Percentiles rank a stretch among this genome's conserved stretches.
Evolutionary conservation across 2,888 invertebrate species (phyloP).

Genomic region (Drosophila prolongata): DNA sequence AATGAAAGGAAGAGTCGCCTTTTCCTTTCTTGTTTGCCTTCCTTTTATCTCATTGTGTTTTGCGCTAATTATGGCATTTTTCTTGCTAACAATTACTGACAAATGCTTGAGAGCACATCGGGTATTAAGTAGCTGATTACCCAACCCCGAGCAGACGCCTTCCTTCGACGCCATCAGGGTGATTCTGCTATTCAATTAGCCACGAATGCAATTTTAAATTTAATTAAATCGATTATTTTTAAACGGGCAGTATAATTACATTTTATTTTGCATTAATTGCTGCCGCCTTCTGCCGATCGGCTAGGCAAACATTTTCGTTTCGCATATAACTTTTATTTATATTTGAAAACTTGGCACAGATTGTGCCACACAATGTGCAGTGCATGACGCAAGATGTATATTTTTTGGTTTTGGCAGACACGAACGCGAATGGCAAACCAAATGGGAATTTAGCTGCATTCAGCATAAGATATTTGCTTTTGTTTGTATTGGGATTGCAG

Average conservation of each 20-base stretch:
- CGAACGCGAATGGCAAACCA: slow-evolving; percentile 19
- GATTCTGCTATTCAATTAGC: slow-evolving; percentile 25
- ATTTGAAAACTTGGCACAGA: slow-evolving; percentile 80
- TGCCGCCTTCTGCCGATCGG: slow-evolving; percentile 20
- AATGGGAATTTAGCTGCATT: slow-evolving; percentile 42
- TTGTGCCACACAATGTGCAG: slow-evolving; percentile 70
- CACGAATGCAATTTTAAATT: slow-evolving; percentile 49
- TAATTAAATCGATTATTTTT: slow-evolving; percentile 69
- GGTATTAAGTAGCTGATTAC: slow-evolving; percentile 61
- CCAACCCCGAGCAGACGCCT: slow-evolving; percentile 15
- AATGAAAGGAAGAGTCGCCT: neutral
- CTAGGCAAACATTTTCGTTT: slow-evolving; percentile 13
- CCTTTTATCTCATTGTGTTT: slow-evolving; percentile 36
- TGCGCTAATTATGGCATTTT: slow-evolving; percentile 69
- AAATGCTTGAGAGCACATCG: slow-evolving; percentile 71
- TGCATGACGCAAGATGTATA: slow-evolving; percentile 64
- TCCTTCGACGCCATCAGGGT: slow-evolving; percentile 16
- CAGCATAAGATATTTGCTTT: slow-evolving; percentile 15
- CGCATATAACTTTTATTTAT: slow-evolving; percentile 80
- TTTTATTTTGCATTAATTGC: slow-evolving; percentile 66
- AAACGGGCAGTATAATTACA: slow-evolving; percentile 66
- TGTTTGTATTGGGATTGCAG: slow-evolving; percentile 51
- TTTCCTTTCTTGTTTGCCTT: slow-evolving; percentile 18
- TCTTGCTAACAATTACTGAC: slow-evolving; percentile 73
- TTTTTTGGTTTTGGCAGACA: slow-evolving; percentile 60